Base-by-base conservation (phyloP, 2,888 invertebrate species). In the Luperina nickerlii region DNA sequence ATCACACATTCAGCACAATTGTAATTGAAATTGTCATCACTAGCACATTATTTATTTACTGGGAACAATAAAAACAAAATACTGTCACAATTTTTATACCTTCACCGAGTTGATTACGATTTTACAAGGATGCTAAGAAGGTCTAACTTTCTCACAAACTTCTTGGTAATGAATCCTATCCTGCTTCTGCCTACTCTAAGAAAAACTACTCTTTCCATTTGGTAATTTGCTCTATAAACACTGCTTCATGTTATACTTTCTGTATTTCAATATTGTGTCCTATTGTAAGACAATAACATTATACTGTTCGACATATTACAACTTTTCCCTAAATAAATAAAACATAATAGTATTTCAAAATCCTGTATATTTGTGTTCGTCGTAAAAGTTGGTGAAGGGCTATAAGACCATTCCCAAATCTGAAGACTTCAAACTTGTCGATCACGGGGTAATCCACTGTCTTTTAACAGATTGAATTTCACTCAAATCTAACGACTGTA, bases 211-310 rank as follows among this genome's bases (percentile, higher is more conserved):
- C 0, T 70, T 57, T 45, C 20, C 24, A 63, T 73, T 82, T 67
- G 27, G 18, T 74, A 60, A 75, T 86, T 82, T 69, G 24, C 63
- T 38, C 62, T 62, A 54, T 71, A 75, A 67, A 67, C 62, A 65
- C 9, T 63, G 51, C n/a, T 82, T 51, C 13, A 27, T 48, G 57
- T 63, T 57, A 42, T 15, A 38, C n/a, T 27, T 32, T 67, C 8
- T 67, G 24, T 65, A 9, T 8, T 54, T 57, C 45, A 65, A 83
- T 57, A 38, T 57, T 45, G 63, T 65, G 45, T 5, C 38, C 0
- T 24, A 24, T 42, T 8, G 9, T 4, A 13, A 13, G 32, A 57
- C 38, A 48, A 32, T 38, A 77, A 51, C n/a, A 32, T 27, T 38
- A 54, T 24, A 32, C 0, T 9, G 79, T 48, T 62, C 18, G 5